Base-by-base conservation (phyloP, 2,888 invertebrate genomes). In the Drosophila cracens region DNA sequence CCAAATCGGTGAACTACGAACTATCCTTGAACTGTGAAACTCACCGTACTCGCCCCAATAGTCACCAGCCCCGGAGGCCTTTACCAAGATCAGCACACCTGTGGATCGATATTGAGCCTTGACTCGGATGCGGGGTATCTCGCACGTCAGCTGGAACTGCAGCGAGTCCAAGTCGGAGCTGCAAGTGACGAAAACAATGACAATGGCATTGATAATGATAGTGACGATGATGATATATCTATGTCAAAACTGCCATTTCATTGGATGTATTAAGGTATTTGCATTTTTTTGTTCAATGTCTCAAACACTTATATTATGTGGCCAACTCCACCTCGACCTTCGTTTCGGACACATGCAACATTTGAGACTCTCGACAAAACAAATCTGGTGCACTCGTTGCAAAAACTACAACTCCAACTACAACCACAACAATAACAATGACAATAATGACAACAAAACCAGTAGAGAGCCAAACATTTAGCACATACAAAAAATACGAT, bases 11-110 rank as follows among this genome's bases (percentile, higher is more conserved):
- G 4, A 46, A 21, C n/a, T n/a, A 10, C 2, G 2, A 27, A 56
- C 38, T 38, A 54, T 18, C 18, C 27, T 27, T 54, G 46, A 29
- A 49, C 27, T 18, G 4, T 46, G 13, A 49, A 79, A 81, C 91
- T 93, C 91, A 97, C 97, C 96, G 89, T 97, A 97, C 93, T 97
- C 97, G 66, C 97, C 97, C 97, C 97, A 97, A 93, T 97, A 97
- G 91, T 97, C 97, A 5, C 97, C 97, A 58, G 97, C 96, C 5
- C 97, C 97, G 0, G 97, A 96, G 10, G 97, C 97, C 82, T 96
- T 95, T 0, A 97, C 96, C 72, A 97, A 94, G 81, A 97, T 95
- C 65, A 97, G 94, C 10, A 97, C 95, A 10, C 97, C 97, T 10
- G 96, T 96, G 27, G 97, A 97, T 82, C 96, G 95, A 93, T 97